Conservation (phyloP, 2,888 invertebrate genomes). For the Hedya salicella region DNA sequence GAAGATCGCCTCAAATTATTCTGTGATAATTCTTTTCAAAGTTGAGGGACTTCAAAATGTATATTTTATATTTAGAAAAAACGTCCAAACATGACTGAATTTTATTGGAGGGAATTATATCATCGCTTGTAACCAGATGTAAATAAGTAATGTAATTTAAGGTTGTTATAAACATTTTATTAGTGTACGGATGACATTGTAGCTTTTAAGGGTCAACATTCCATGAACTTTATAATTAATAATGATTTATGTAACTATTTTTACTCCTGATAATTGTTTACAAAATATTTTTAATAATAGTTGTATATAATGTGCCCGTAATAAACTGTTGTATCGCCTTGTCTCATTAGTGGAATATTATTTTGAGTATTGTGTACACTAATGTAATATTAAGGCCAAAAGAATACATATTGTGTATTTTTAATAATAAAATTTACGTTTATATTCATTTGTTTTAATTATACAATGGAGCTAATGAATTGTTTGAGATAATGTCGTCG, state of each 20-base stretch:
- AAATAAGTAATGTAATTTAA: slow-evolving; percentile 48
- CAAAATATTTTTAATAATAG: slow-evolving; percentile 56
- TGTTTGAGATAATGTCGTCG: neutral
- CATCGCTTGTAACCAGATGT: slow-evolving; percentile 54
- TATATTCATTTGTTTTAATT: slow-evolving; percentile 58
- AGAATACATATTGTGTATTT: slow-evolving; percentile 84
- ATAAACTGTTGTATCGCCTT: slow-evolving; percentile 79
- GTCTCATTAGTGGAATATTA: slow-evolving; percentile 75
- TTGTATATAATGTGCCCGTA: slow-evolving; percentile 68
- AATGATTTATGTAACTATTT: slow-evolving; percentile 55
- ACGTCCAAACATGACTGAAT: slow-evolving; percentile 48
- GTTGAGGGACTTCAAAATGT: slow-evolving; percentile 80
- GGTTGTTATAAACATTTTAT: slow-evolving; percentile 46
- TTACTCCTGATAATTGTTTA: slow-evolving; percentile 58
- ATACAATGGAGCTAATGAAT: neutral
- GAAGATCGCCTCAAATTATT: slow-evolving; percentile 80
- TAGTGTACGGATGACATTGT: slow-evolving; percentile 70
- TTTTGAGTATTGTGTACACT: slow-evolving; percentile 77
- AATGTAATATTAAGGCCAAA: slow-evolving; percentile 82
- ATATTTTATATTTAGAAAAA: slow-evolving; percentile 43
- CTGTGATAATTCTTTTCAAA: slow-evolving; percentile 83
- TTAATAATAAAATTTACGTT: slow-evolving; percentile 80
- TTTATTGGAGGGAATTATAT: slow-evolving; percentile 53
- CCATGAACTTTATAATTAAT: slow-evolving; percentile 66
- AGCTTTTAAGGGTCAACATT: slow-evolving; percentile 70